Conservation (phyloP, 1,140 invertebrate species). For the Drosophila varians region DNA sequence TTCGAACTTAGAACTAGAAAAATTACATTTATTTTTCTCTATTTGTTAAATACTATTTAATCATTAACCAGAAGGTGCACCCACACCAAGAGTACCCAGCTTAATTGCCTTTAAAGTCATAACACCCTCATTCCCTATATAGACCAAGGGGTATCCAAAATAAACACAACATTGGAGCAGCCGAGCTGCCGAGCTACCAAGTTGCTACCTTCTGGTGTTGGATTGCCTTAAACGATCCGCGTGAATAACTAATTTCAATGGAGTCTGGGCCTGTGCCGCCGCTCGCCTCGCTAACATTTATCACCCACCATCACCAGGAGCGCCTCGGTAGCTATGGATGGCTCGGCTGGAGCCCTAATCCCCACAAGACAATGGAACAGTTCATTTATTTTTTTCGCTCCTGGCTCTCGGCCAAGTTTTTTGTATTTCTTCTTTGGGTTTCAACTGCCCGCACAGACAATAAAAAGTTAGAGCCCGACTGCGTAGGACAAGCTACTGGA, state of each 20-base stretch:
- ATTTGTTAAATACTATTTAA: no score
- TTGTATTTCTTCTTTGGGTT: constrained; percentile 1
- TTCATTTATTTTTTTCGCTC: constrained; percentile 46
- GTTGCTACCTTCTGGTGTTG: constrained; percentile 66
- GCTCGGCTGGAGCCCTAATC: constrained; percentile 41
- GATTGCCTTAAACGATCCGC: constrained; percentile 82
- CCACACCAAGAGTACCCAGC: no score
- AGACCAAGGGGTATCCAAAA: constrained; percentile 15
- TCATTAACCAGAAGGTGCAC: no score
- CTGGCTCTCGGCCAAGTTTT: not conserved
- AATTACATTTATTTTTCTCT: no score
- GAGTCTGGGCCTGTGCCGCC: constrained; percentile 61
- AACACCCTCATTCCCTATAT: not conserved
- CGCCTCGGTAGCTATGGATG: constrained; percentile 2
- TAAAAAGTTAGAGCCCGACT: constrained; percentile 43
- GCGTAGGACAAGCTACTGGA: constrained; percentile 35
- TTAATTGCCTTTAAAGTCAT: not conserved
- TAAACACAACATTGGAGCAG: constrained; percentile 27
- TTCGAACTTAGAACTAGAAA: no score
- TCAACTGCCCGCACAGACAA: constrained; percentile 21
- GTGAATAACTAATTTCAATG: constrained; percentile 83
- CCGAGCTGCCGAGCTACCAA: constrained; percentile 41
- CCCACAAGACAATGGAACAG: constrained; percentile 37
- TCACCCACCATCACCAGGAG: constrained; percentile 73
- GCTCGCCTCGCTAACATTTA: constrained; percentile 68